Evolutionary conservation across 1,140 invertebrate genomes (phyloP).

Genomic region (Halesus radiatus): DNA sequence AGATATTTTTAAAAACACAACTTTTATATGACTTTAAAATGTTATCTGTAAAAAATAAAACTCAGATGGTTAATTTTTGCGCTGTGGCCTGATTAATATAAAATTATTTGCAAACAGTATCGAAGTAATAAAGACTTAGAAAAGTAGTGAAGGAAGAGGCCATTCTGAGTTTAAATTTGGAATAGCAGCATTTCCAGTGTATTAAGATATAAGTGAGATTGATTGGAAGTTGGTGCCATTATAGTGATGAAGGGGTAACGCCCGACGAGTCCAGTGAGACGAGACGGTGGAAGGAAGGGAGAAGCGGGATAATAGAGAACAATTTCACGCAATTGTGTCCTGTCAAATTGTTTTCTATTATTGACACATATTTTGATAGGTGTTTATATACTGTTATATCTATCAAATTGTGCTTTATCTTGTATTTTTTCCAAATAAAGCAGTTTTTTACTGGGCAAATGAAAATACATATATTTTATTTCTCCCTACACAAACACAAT

Average conservation of each 20-base stretch:
- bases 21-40: constrained; percentile 55
- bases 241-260: constrained; percentile 7
- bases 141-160: not conserved
- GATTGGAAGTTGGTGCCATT: constrained; percentile 50
- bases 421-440: constrained; percentile 57
- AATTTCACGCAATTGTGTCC: constrained; percentile 26
- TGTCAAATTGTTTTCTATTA: constrained; percentile 38
- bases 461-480: too few species aligned
- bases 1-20: constrained; percentile 57
- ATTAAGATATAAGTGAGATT: constrained; percentile 43
- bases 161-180: constrained; percentile 36
- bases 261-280: constrained; percentile 1
- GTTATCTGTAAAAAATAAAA: constrained; percentile 23
- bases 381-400: constrained; percentile 46
- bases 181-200: constrained; percentile 44
- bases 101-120: constrained; percentile 27
- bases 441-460: constrained; percentile 51
- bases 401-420: constrained; percentile 55
- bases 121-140: constrained; percentile 7
- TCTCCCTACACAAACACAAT: too few species aligned
- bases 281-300: not conserved
- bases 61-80: constrained; percentile 20
- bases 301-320: constrained; percentile 28
- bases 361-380: constrained; percentile 46
- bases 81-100: constrained; percentile 25